Percentiles rank a stretch among this genome's conserved stretches.
phyloP scores from a whole-genome alignment of 2,888 invertebrate species.

The Lasioglossum leucozonium region DNA sequence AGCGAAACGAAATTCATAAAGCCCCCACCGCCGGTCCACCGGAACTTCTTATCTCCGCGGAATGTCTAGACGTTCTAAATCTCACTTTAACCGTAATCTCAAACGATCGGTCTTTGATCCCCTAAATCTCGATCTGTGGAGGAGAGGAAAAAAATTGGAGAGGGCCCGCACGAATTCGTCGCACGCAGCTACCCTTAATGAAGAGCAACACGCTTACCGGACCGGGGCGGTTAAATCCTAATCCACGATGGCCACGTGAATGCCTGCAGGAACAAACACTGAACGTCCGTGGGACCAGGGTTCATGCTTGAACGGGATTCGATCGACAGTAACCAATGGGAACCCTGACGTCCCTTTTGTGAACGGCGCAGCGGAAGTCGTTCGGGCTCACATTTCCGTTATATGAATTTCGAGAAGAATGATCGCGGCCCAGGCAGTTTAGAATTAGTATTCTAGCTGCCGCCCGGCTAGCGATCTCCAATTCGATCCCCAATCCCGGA shows the following conservation, averaged over 20 bases:
- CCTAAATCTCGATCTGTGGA: conserved; percentile 7
- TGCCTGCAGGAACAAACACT: conserved; percentile 74
- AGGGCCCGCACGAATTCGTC: conserved; percentile 39
- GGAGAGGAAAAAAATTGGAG: background rate
- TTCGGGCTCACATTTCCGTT: background rate
- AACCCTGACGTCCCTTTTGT: background rate
- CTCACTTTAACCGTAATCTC: conserved; percentile 28
- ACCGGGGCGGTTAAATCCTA: conserved; percentile 74
- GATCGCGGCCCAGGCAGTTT: background rate
- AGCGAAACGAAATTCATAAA: background rate
- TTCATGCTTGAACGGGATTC: background rate
- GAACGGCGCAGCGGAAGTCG: background rate
- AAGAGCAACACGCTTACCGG: conserved; percentile 69
- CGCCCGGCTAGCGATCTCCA: background rate
- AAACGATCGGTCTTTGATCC: conserved; percentile 17
- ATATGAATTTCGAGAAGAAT: background rate
- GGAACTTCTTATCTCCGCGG: background rate
- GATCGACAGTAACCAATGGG: background rate
- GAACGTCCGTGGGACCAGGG: conserved; percentile 1
- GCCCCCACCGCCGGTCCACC: background rate
- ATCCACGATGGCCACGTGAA: conserved; percentile 80
- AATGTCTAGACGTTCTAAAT: conserved; percentile 13
- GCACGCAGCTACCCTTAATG: conserved; percentile 52
- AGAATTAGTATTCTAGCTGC: background rate
- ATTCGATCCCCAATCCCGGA: background rate